Evolutionary conservation across 2,113 vertebrate genomes (phyloP).

Genomic region (Pelusios castaneus): DNA sequence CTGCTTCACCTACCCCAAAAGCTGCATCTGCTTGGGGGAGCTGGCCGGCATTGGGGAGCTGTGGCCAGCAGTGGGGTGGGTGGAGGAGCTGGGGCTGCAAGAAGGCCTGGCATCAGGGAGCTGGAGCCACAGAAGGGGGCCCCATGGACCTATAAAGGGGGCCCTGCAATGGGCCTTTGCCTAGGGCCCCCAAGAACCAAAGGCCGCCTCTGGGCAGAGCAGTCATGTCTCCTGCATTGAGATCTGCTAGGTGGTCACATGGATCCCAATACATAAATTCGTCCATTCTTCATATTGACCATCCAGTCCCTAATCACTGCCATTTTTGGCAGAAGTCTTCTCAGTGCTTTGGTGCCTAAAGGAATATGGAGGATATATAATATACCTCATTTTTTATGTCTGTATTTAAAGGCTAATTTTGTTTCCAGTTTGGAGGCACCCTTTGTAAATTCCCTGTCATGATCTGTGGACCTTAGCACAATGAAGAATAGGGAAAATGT

Average conservation of each 20-base stretch:
- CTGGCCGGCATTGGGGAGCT: too few species aligned
- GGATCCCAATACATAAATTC: not conserved
- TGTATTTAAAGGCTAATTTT: not conserved
- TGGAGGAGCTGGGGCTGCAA: too few species aligned
- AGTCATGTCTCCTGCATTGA: not conserved
- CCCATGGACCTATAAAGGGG: too few species aligned
- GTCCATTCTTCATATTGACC: not conserved
- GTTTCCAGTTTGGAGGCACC: not conserved
- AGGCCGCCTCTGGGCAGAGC: too few species aligned
- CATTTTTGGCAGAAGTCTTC: not conserved
- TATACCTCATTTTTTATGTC: not conserved
- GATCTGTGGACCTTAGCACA: not conserved
- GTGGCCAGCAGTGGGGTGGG: too few species aligned
- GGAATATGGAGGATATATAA: not conserved
- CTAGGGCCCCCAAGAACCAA: too few species aligned
- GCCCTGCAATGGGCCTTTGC: too few species aligned
- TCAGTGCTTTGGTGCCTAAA: not conserved
- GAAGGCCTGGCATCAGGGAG: too few species aligned
- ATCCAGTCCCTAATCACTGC: not conserved
- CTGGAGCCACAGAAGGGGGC: too few species aligned
- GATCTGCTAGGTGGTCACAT: not conserved
- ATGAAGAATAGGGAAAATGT: not conserved
- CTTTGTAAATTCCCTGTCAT: not conserved
- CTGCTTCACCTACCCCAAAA: too few species aligned
- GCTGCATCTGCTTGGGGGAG: too few species aligned